Conservation (phyloP, 2,888 invertebrate species). For the Pseudococcus longispinus region DNA sequence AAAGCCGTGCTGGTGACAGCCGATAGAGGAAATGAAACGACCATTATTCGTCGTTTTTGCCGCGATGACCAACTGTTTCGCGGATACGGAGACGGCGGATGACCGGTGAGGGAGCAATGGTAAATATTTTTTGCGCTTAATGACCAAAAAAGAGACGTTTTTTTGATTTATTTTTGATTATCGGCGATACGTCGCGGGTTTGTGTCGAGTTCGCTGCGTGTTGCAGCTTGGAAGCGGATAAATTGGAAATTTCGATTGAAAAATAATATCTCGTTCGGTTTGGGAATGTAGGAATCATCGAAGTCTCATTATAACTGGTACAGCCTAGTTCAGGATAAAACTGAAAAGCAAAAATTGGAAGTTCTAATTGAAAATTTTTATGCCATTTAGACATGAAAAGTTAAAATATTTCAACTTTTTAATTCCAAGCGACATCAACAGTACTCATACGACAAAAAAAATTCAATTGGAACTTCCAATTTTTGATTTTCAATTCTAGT, state of each 20-base stretch:
- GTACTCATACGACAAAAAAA: too few species aligned
- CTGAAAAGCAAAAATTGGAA: too few species aligned
- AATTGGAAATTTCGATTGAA: background rate
- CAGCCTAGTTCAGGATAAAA: too few species aligned
- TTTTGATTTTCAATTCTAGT: too few species aligned
- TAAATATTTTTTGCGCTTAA: constrained; percentile 25
- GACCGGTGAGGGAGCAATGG: background rate
- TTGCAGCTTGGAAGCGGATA: background rate
- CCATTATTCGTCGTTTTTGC: constrained; percentile 48
- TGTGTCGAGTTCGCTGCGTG: background rate
- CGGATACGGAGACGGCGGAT: background rate
- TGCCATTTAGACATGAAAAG: too few species aligned
- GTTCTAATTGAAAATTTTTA: too few species aligned
- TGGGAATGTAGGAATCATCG: too few species aligned
- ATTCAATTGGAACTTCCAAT: too few species aligned
- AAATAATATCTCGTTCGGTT: too few species aligned
- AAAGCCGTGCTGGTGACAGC: constrained; percentile 52
- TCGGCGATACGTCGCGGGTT: background rate
- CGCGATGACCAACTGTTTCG: constrained; percentile 20
- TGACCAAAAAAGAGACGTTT: background rate
- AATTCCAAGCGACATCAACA: too few species aligned
- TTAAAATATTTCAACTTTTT: too few species aligned
- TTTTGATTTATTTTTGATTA: constrained; percentile 26
- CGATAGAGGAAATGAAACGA: constrained; percentile 53
- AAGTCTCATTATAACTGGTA: too few species aligned